These are phyloP conservation scores for Megamerina dolium DNA, from an alignment of 2,888 invertebrate genomes.

Conservation along the genomic window DNA sequence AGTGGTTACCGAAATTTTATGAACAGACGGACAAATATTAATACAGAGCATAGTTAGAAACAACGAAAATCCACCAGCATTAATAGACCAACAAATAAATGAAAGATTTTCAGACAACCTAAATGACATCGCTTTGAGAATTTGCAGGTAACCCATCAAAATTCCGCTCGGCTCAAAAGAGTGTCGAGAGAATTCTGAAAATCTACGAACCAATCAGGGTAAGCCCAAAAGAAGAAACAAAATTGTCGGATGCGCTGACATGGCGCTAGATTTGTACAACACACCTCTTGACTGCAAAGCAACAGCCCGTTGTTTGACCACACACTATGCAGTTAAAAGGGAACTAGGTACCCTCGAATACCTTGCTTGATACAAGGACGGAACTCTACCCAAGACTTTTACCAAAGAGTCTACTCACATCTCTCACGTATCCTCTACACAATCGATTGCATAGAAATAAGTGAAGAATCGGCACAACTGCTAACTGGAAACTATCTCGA, in stretches of 20 bases:
- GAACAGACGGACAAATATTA: too few species aligned
- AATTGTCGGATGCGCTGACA: constrained; percentile 9
- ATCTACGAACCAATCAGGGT: constrained; percentile 1
- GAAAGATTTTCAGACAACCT: too few species aligned
- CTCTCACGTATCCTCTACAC: too few species aligned
- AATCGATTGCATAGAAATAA: too few species aligned
- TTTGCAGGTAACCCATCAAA: constrained; percentile 1
- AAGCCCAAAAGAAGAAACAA: constrained; percentile 7
- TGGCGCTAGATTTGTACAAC: constrained; percentile 9
- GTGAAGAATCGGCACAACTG: constrained; percentile 1
- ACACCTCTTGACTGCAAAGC: constrained; percentile 14
- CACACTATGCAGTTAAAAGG: constrained; percentile 20
- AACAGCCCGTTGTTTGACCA: constrained; percentile 13
- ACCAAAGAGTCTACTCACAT: constrained; percentile 19
- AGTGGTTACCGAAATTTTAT: too few species aligned
- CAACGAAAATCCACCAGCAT: too few species aligned
- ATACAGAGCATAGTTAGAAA: too few species aligned
- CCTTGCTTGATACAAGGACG: constrained; percentile 9
- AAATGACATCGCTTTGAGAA: constrained; percentile 1
- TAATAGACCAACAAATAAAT: too few species aligned
- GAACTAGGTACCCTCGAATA: constrained; percentile 21
- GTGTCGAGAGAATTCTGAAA: constrained; percentile 5
- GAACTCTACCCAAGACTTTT: constrained; percentile 17
- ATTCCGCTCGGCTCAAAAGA: constrained; percentile 5
- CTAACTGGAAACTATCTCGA: constrained; percentile 9